phyloP scores from a whole-genome alignment of 2,797 vertebrate species.

The Galagoides demidoff region DNA sequence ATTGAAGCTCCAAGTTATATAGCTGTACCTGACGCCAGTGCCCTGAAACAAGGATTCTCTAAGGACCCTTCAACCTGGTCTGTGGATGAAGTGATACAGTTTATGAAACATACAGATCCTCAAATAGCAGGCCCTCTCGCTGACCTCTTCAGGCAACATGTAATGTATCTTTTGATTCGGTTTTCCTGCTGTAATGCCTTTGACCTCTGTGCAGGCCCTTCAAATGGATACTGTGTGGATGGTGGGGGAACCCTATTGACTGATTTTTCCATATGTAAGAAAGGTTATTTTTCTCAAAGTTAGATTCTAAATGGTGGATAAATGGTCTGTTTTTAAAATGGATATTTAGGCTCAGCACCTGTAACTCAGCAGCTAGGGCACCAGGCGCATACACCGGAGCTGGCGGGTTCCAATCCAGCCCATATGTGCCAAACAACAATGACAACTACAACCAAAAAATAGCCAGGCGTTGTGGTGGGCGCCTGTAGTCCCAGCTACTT shows the following conservation, averaged over 20 bases:
- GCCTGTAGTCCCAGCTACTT: too few species aligned
- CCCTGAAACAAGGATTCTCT: conserved; percentile 90
- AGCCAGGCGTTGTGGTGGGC: too few species aligned
- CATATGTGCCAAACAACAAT: too few species aligned
- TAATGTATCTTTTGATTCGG: conserved; percentile 85
- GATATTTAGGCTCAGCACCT: not conserved
- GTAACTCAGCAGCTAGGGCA: too few species aligned
- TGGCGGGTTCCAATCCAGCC: too few species aligned
- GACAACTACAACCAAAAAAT: too few species aligned
- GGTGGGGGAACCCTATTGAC: conserved; percentile 62
- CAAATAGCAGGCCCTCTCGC: conserved; percentile 93
- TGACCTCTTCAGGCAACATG: conserved; percentile 97
- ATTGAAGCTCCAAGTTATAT: conserved; percentile 94
- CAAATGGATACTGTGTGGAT: conserved; percentile 64
- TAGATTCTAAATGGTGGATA: conserved; percentile 34
- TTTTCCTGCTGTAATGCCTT: conserved; percentile 70
- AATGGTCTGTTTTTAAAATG: conserved; percentile 50
- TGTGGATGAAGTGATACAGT: conserved; percentile 97
- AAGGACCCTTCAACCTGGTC: conserved; percentile 91
- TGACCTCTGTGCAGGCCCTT: conserved; percentile 65
- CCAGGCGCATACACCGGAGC: too few species aligned
- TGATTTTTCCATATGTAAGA: conserved; percentile 63
- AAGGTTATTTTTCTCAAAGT: conserved; percentile 46
- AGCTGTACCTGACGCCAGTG: conserved; percentile 92
- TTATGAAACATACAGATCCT: conserved; percentile 95